A percentile compares a stretch with the other conserved stretches of the same genome.
phyloP scores from a whole-genome alignment of 2,113 vertebrate genomes.

The Elgaria multicarinata region DNA sequence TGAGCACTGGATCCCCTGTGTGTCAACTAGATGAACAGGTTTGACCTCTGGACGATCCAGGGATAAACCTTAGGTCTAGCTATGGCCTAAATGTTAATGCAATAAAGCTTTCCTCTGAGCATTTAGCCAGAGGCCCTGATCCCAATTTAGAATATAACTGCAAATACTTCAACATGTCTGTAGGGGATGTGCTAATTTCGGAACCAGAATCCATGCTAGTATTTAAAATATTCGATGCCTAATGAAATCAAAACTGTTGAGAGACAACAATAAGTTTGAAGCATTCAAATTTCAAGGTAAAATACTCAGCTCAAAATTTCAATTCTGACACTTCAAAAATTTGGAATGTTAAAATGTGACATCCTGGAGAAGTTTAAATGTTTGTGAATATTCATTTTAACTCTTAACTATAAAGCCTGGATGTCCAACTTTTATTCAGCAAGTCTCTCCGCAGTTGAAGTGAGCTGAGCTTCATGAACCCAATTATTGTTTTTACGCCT shows the following conservation, averaged over 20 bases:
- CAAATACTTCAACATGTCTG: no score
- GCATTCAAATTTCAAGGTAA: not conserved
- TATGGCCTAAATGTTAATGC: no score
- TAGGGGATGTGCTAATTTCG: not conserved
- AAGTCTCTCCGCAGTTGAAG: not conserved
- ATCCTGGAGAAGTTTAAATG: not conserved
- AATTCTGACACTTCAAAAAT: not conserved
- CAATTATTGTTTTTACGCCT: slow-evolving; percentile 7
- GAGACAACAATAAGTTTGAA: not conserved
- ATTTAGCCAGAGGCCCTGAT: no score
- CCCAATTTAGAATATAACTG: no score
- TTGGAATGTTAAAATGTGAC: not conserved
- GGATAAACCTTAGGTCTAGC: no score
- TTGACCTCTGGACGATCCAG: no score
- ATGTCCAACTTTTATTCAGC: not conserved
- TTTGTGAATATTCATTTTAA: not conserved
- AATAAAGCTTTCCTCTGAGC: no score
- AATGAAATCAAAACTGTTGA: not conserved
- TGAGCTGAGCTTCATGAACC: not conserved
- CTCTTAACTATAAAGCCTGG: not conserved
- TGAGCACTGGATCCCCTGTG: no score
- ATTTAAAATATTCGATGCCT: not conserved
- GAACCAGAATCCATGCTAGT: not conserved
- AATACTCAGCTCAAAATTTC: not conserved
- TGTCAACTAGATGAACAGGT: no score